These are phyloP conservation scores for Chrysochloris asiatica DNA, from an alignment of 2,113 vertebrate genomes.

Conservation along the genomic window DNA sequence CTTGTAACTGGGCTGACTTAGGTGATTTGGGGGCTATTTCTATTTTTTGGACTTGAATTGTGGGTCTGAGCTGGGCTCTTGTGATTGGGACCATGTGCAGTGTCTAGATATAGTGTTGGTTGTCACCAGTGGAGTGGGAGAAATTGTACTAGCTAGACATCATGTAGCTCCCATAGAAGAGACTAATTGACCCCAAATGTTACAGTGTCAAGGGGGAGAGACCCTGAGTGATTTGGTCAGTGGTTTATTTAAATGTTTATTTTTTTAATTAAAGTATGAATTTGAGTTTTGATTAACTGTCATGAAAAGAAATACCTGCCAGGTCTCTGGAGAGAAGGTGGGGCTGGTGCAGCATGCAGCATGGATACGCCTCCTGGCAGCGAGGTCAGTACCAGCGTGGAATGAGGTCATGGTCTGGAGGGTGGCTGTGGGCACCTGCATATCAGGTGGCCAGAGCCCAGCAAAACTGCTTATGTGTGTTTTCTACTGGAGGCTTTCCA, in stretches of 20 bases:
- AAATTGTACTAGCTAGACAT: no score
- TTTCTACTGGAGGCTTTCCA: neutral
- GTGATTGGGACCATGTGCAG: neutral
- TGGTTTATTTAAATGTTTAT: neutral
- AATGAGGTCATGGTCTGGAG: neutral
- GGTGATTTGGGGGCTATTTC: no score
- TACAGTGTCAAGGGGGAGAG: neutral
- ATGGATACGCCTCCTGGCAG: neutral
- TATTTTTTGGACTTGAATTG: neutral
- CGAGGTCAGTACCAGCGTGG: rapidly evolving
- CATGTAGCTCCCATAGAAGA: no score
- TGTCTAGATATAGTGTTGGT: neutral
- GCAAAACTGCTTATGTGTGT: neutral
- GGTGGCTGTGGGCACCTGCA: no score
- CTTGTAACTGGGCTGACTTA: no score
- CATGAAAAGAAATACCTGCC: neutral
- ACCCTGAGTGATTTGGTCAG: no score
- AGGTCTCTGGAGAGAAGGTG: neutral
- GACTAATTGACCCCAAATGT: no score
- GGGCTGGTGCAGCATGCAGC: neutral
- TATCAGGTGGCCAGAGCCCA: neutral
- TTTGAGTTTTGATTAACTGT: neutral
- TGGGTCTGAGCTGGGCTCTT: neutral
- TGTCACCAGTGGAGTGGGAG: neutral
- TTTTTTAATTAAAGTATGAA: constrained; percentile 13